phyloP scores from a whole-genome alignment of 92 coral and sea anemone species.

The Epizoanthus illoricatus region DNA sequence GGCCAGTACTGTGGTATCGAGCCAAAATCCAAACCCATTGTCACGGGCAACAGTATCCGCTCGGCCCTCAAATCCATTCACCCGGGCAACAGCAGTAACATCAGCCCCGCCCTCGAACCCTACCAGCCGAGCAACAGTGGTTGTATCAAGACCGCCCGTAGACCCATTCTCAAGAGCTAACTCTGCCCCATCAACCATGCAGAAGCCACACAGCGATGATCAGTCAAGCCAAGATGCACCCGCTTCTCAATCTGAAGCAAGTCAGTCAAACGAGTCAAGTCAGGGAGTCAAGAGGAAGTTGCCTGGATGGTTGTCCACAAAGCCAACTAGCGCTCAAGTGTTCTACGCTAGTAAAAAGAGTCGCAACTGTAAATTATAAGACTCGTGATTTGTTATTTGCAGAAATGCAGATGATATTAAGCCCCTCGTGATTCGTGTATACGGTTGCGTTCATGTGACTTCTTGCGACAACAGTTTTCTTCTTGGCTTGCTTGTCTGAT shows the following conservation, averaged over 20 bases:
- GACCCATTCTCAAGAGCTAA: constrained; percentile 16
- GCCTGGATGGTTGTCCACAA: constrained; percentile 74
- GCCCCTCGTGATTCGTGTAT: no score
- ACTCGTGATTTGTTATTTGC: not conserved
- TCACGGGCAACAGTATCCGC: no score
- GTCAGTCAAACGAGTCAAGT: constrained; percentile 38
- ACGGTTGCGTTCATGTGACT: no score
- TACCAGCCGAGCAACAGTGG: not conserved
- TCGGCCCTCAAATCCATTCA: no score
- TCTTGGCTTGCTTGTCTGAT: no score
- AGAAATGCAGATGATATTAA: no score
- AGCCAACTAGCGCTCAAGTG: constrained; percentile 33
- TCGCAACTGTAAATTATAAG: constrained; percentile 40
- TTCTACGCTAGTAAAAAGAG: constrained; percentile 31
- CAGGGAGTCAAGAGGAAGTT: constrained; percentile 79
- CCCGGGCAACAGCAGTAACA: no score
- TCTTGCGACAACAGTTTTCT: no score
- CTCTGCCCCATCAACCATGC: not conserved
- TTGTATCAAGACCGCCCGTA: not conserved
- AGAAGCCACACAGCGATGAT: not conserved
- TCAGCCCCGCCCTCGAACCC: no score
- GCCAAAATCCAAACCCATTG: no score
- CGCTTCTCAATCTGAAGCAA: not conserved
- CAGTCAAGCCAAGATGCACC: not conserved
- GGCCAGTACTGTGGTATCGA: not conserved